Evolutionary conservation across 37 sponge, comb jelly and placozoan species (phyloP), one percentile per base, ranked within the genome.

Genomic region (Crambe crambe): DNA sequence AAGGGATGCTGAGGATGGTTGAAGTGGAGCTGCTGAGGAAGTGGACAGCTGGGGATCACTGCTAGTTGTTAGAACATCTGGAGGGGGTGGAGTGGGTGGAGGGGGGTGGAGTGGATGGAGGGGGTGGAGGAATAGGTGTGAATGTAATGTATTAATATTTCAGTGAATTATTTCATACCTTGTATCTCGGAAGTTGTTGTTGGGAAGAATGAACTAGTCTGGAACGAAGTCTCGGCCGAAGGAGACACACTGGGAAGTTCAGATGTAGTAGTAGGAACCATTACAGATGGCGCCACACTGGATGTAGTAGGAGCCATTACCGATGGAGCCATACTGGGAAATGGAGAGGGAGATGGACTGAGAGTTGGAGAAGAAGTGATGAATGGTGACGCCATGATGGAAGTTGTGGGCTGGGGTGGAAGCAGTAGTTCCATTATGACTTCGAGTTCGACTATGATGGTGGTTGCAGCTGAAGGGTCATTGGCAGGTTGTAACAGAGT

Each of bases 381-480:
- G 6, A 60, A 9, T 5, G 25, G 4, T 60, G 61, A 60, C 6
- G 61, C 27, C 5, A 60, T 60, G 67, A 0, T 1, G 37, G 67
- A 17, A 3, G 57, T 9, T 27, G 80, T 79, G n/a, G 41, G 5
- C 37, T 29, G 29, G 3, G 81, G 51, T 5, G 73, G 61, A 29
- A 43, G 57, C 26, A 5, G n/a, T 31, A 75, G 20, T 17, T 29
- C 67, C 35, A 20, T 37, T 8, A 31, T 23, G 5, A 74, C 21
- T 4, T 31, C 42, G 0, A 68, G 41, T n/a, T 58, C 78, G 8
- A 85, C 70, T 37, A 70, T 65, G 59, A 91, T 85, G 6, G 80
- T 81, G 2, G 89, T 88, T 37, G 80, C 85, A 26, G 93, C 31
- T 18, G 42, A 74, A 0, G 93, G 93, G 54, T 93, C 89, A 38